These are phyloP conservation scores for Chaetogeoica ovagalla DNA, from an alignment of 2,888 invertebrate genomes.

Conservation along the genomic window DNA sequence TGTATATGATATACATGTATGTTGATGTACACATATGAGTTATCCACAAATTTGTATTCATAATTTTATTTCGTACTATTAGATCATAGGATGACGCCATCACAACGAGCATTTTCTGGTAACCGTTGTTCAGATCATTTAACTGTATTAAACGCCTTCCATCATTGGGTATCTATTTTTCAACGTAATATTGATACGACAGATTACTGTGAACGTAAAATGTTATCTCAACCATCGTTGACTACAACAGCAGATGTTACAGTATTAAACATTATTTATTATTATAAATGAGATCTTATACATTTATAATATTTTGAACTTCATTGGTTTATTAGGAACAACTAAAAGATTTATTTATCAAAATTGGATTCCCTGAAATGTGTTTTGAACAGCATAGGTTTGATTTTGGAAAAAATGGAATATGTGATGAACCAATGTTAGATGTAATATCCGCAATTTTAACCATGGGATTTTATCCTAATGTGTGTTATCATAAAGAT, in stretches of 20 bases:
- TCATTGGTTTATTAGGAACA: slow-evolving; percentile 63
- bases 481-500: slow-evolving; percentile 93
- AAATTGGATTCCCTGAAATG: slow-evolving; percentile 88
- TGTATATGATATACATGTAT: too few relatives aligned
- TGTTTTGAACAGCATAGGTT: slow-evolving; percentile 74
- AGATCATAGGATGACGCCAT: slow-evolving; percentile 74
- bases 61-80: slow-evolving; percentile 2
- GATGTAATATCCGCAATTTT: slow-evolving; percentile 85
- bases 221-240: slow-evolving; percentile 84
- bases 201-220: slow-evolving; percentile 93
- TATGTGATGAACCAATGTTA: slow-evolving; percentile 69
- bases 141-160: slow-evolving; percentile 90
- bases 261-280: slow-evolving; percentile 58
- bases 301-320: slow-evolving; percentile 2
- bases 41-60: neutral
- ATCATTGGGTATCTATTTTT: slow-evolving; percentile 66
- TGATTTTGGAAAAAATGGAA: slow-evolving; percentile 69
- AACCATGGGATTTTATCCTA: slow-evolving; percentile 92
- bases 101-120: slow-evolving; percentile 86
- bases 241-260: slow-evolving; percentile 91
- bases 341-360: slow-evolving; percentile 69
- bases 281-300: neutral
- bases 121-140: slow-evolving; percentile 91
- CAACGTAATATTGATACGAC: slow-evolving; percentile 67
- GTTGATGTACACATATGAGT: neutral